phyloP scores from a whole-genome alignment of 2,888 invertebrate genomes.

The Rugalucina vietnamica region DNA sequence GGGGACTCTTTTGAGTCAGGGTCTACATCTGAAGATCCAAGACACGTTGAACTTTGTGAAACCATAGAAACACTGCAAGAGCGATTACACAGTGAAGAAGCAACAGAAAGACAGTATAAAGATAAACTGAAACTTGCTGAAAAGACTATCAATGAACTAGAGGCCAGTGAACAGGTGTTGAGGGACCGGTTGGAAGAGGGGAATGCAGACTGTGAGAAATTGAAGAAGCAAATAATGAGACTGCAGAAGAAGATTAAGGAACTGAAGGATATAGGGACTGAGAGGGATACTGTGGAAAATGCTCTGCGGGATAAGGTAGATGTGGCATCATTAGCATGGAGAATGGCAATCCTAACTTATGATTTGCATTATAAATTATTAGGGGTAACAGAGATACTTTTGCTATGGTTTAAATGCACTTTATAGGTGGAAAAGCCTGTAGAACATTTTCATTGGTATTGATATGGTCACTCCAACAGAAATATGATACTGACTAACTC shows the following conservation, averaged over 20 bases:
- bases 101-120: constrained; percentile 69
- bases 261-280: constrained; percentile 72
- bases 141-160: constrained; percentile 75
- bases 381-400: too few relatives aligned
- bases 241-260: constrained; percentile 74
- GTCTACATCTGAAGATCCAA: constrained; percentile 59
- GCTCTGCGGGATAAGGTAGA: constrained; percentile 76
- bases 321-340: background rate
- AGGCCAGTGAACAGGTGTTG: constrained; percentile 69
- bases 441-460: too few relatives aligned
- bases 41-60: constrained; percentile 71
- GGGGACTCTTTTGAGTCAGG: constrained; percentile 56
- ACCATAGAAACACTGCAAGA: constrained; percentile 75
- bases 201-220: constrained; percentile 66
- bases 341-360: too few relatives aligned
- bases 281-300: constrained; percentile 74
- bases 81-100: constrained; percentile 69
- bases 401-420: too few relatives aligned
- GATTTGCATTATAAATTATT: too few relatives aligned
- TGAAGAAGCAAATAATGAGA: constrained; percentile 69
- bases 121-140: constrained; percentile 77
- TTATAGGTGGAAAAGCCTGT: too few relatives aligned
- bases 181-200: constrained; percentile 74
- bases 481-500: too few relatives aligned
- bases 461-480: too few relatives aligned